Evolutionary conservation across 2,113 vertebrate species (phyloP), one percentile per base, ranked within the genome.

Genomic region (Bujurquina vittata): DNA sequence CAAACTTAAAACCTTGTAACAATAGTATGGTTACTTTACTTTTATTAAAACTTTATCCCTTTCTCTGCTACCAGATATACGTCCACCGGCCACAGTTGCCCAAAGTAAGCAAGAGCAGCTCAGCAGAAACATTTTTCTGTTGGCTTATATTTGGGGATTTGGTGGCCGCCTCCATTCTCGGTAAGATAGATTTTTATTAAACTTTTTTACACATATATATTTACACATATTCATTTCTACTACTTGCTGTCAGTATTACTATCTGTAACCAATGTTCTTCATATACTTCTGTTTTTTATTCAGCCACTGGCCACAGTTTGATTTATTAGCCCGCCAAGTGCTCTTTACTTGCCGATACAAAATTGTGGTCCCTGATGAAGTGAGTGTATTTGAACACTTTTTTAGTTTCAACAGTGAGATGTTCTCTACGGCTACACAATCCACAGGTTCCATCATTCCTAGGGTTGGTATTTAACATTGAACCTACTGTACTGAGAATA

Each of bases 101-200:
- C 60, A 59, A 14, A 56, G 49, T 26, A 77, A 84, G 46, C 63
- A 84, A 57, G 56, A 89, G 3, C 55, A 91, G 43, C 87, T 95
- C 14, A 72, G 80, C 74, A 84, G 92, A 87, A 96, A 95, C 87
- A 81, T 96, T 83, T 97, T 98, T 85, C 84, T 96, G 26, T 90
- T 96, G 49, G 95, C 97, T 57, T 95, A 96, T 75, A 90, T 97
- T 75, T 97, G 97, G 97, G 96, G 96, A 33, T 97, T 97, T 89
- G 95, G 96, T 88, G 95, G 95, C 72, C 95, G 95, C 56, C 94
- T 97, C 10, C 95, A 96, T 35, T 92, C 95, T 78, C 94, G 95
- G 97, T 97, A 94, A 82, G 75, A 82, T 3, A 10, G n/a, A 6
- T 49, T 54, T 65, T 58, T 3, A 26, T 60, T 2, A 3, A 67